A percentile compares a stretch with the other conserved stretches of the same genome.
phyloP scores from a whole-genome alignment of 2,113 vertebrate species.

The Girardinichthys multiradiatus region DNA sequence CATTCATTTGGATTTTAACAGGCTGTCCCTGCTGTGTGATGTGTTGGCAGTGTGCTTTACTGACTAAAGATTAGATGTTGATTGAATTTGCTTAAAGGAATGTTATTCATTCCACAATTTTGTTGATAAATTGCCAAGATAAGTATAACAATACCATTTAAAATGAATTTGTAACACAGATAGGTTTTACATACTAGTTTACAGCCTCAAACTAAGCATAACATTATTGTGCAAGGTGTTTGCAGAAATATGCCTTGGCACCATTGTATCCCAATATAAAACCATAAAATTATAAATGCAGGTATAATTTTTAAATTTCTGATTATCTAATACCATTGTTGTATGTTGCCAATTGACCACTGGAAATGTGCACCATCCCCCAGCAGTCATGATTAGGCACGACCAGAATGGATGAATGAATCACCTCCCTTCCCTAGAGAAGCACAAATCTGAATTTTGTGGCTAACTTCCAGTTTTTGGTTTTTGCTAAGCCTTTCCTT shows the following conservation, averaged over 20 bases:
- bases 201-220: background rate
- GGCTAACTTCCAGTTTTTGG: background rate
- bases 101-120: background rate
- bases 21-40: slow-evolving; percentile 28
- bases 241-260: background rate
- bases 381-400: background rate
- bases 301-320: background rate
- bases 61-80: slow-evolving; percentile 30
- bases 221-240: background rate
- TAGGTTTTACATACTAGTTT: slow-evolving; percentile 1
- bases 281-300: background rate
- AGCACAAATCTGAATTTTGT: background rate
- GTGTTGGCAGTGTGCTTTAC: slow-evolving; percentile 6
- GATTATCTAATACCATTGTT: background rate
- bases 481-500: background rate
- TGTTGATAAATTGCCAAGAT: background rate
- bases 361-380: background rate
- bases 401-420: background rate
- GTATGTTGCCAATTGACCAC: background rate
- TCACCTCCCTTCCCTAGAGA: background rate
- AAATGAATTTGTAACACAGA: background rate
- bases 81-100: slow-evolving; percentile 29
- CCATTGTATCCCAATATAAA: background rate
- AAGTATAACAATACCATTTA: slow-evolving; percentile 1
- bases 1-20: slow-evolving; percentile 37